These are phyloP conservation scores for Spongilla lacustris DNA, from an alignment of 37 sponge, comb jelly and placozoan genomes.

Conservation along the genomic window DNA sequence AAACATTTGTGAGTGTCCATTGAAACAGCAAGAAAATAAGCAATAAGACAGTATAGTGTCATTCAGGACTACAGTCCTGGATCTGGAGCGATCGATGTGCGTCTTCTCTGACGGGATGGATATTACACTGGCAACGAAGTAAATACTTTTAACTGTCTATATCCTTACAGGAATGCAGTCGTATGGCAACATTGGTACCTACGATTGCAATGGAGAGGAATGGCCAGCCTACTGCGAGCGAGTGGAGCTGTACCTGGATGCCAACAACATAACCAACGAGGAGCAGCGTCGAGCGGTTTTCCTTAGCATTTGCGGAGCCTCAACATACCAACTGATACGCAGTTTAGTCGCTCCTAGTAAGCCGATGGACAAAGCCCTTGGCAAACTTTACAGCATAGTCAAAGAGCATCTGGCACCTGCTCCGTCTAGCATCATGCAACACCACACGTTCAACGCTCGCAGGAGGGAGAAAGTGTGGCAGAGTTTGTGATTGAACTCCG, in stretches of 20 bases:
- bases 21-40: too few relatives aligned
- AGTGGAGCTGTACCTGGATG: constrained; percentile 7
- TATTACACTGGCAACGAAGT: too few relatives aligned
- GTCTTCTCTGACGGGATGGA: too few relatives aligned
- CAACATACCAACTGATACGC: constrained; percentile 9
- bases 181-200: too few relatives aligned
- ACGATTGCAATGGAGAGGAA: too few relatives aligned
- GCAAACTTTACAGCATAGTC: constrained; percentile 10
- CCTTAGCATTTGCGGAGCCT: constrained; percentile 2
- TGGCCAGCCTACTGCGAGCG: constrained; percentile 38
- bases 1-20: too few relatives aligned
- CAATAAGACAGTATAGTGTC: too few relatives aligned
- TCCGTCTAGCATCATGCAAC: constrained; percentile 24
- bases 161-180: too few relatives aligned
- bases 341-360: constrained; percentile 15
- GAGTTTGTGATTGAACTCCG: constrained; percentile 33
- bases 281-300: neutral
- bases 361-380: constrained; percentile 37
- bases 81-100: too few relatives aligned
- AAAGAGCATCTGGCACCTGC: constrained; percentile 28
- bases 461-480: constrained; percentile 38
- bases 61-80: too few relatives aligned
- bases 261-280: constrained; percentile 14
- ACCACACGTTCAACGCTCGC: constrained; percentile 33
- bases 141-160: too few relatives aligned